A percentile compares a stretch with the other conserved stretches of the same genome.
Evolutionary conservation across 2,113 vertebrate genomes (phyloP).

Genomic region (Rostratula benghalensis): DNA sequence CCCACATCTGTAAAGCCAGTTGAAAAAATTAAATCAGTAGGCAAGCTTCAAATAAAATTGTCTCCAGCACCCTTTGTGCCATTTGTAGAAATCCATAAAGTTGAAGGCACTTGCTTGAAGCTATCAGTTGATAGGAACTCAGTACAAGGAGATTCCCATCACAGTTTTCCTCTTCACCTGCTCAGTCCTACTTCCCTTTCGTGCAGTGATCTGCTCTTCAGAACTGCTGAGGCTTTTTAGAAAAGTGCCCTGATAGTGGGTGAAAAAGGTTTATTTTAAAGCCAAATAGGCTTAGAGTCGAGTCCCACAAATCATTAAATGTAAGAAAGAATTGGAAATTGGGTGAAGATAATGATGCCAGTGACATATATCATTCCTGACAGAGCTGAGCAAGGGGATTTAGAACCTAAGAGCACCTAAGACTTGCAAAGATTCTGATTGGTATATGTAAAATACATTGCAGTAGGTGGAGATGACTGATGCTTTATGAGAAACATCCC

Average conservation of each 20-base stretch:
- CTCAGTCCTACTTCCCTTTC: background rate
- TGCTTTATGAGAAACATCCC: background rate
- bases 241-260: background rate
- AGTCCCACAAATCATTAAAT: background rate
- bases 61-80: background rate
- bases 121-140: background rate
- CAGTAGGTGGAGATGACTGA: background rate
- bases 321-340: background rate
- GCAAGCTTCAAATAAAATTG: background rate
- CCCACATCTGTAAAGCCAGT: rapidly evolving
- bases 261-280: background rate
- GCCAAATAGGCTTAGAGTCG: background rate
- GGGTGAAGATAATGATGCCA: background rate
- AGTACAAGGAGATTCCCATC: background rate
- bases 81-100: background rate
- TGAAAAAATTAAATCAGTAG: background rate
- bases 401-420: background rate
- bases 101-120: background rate
- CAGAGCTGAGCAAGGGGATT: background rate
- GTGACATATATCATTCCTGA: background rate
- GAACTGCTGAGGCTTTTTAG: background rate
- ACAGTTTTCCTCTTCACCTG: background rate
- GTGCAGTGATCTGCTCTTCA: background rate
- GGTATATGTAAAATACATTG: background rate
- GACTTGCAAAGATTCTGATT: background rate